phyloP scores from a whole-genome alignment of 2,888 invertebrate genomes.

The Mayetiola destructor region DNA sequence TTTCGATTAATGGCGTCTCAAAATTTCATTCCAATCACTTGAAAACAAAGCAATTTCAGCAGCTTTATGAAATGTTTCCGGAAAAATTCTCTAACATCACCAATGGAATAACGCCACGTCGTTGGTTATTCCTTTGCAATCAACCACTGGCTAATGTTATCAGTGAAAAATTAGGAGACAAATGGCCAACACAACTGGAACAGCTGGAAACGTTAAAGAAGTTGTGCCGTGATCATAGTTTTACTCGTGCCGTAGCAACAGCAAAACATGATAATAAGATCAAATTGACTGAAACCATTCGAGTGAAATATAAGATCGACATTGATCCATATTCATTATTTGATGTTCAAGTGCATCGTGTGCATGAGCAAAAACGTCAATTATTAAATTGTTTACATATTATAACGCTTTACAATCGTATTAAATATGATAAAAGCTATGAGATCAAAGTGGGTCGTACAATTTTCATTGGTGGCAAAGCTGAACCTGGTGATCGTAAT shows the following conservation, averaged over 20 bases:
- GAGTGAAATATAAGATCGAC: background rate
- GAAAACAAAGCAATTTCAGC: background rate
- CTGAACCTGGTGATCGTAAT: background rate
- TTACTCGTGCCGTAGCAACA: background rate
- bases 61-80: background rate
- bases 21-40: constrained; percentile 8
- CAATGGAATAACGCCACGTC: constrained; percentile 1
- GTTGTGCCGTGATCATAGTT: background rate
- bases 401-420: background rate
- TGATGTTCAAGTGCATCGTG: background rate
- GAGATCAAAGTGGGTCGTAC: background rate
- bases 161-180: background rate
- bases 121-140: constrained; percentile 1
- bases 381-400: background rate
- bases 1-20: background rate
- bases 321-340: constrained; percentile 1
- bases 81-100: background rate
- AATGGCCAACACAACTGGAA: background rate
- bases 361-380: background rate
- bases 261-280: constrained; percentile 1
- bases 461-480: background rate
- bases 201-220: background rate
- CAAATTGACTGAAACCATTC: background rate
- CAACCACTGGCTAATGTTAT: background rate
- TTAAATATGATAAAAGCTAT: background rate